Percentiles rank a stretch among this genome's conserved stretches.
phyloP scores from a whole-genome alignment of 2,888 invertebrate species.

The Eupsilia transversa region DNA sequence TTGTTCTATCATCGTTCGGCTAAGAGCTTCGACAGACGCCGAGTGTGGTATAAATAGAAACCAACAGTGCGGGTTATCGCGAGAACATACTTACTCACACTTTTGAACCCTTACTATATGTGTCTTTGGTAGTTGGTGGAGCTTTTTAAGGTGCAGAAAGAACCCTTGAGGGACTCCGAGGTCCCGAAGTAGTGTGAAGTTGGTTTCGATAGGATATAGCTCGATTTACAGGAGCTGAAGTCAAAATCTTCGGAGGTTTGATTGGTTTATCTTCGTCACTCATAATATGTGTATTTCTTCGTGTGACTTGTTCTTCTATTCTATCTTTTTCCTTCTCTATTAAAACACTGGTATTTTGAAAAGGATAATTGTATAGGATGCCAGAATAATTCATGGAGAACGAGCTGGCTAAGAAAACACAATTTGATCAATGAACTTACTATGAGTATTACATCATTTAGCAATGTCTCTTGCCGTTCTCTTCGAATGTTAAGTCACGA shows the following conservation, averaged over 20 bases:
- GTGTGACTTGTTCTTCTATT: not conserved
- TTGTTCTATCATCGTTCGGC: conserved; percentile 64
- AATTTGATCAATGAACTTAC: not conserved
- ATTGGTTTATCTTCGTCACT: not conserved
- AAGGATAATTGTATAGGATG: not conserved
- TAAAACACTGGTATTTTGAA: not conserved
- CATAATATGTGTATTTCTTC: not conserved
- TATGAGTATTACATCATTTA: conserved; percentile 18
- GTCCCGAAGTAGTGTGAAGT: not conserved
- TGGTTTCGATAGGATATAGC: not conserved
- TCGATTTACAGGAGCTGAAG: not conserved
- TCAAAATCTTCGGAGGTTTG: not conserved
- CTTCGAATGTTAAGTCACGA: conserved; percentile 35
- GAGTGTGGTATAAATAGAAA: conserved; percentile 65
- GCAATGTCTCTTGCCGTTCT: not conserved
- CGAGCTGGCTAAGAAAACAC: not conserved
- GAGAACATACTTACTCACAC: conserved; percentile 68
- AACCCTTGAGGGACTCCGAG: not conserved
- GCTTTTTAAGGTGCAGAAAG: not conserved
- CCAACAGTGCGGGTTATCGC: conserved; percentile 68
- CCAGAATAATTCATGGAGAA: not conserved
- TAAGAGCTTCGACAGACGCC: conserved; percentile 67
- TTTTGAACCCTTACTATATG: conserved; percentile 47
- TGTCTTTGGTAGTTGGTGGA: not conserved
- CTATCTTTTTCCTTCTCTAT: not conserved